Evolutionary conservation across 2,888 invertebrate genomes (phyloP).

Genomic region (Ochropleura leucogaster): DNA sequence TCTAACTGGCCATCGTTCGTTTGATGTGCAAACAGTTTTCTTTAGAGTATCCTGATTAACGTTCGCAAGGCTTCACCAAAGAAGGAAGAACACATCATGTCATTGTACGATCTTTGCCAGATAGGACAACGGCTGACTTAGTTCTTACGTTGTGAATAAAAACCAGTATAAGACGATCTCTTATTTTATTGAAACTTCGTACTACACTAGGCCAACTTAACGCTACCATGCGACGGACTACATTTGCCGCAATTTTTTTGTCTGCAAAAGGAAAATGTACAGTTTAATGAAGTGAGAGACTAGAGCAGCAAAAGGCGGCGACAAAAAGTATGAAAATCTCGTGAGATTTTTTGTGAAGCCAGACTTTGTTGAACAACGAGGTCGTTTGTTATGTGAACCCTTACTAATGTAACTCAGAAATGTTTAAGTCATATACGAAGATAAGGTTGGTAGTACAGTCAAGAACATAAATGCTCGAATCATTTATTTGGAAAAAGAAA

Average conservation of each 20-base stretch:
- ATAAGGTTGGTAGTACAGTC: no score
- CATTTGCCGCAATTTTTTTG: conserved; percentile 21
- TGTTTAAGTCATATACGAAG: background rate
- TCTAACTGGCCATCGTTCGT: no score
- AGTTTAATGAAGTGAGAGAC: conserved; percentile 18
- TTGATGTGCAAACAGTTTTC: no score
- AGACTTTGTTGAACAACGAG: background rate
- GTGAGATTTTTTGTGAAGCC: conserved; percentile 29
- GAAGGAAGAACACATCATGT: no score
- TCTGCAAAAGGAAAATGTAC: background rate
- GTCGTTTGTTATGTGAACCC: background rate
- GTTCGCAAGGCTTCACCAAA: no score
- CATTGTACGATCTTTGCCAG: no score
- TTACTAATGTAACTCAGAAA: conserved; percentile 15
- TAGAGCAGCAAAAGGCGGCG: conserved; percentile 9
- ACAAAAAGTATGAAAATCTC: conserved; percentile 27
- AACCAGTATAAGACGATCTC: background rate
- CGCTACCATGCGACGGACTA: background rate
- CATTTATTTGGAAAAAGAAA: no score
- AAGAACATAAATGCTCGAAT: no score
- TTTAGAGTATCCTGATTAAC: no score
- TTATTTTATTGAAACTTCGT: background rate
- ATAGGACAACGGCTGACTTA: no score
- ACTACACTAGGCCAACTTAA: background rate
- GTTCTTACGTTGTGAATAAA: background rate